Evolutionary conservation across 53 echinoderm and acorn worm species (phyloP).

Genomic region (Arbacia lixula): DNA sequence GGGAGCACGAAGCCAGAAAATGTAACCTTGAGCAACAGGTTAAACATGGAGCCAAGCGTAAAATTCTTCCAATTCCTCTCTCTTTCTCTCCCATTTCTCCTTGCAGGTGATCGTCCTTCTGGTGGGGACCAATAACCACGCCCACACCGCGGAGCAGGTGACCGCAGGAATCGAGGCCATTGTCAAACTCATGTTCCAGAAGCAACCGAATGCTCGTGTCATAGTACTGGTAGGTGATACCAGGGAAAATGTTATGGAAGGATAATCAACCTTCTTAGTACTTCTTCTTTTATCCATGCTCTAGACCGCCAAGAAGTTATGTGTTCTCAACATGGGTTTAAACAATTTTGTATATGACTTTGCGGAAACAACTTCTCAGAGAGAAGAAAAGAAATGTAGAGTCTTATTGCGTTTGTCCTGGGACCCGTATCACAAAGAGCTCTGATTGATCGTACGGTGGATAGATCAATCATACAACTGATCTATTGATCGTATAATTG

Average conservation of each 20-base stretch:
- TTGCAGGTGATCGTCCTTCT: conserved; percentile 79
- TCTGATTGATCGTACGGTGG: no score
- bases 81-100: background rate
- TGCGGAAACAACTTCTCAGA: no score
- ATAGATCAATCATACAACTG: no score
- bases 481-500: no score
- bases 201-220: conserved; percentile 74
- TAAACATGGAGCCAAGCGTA: no score
- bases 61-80: no score
- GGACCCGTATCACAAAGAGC: no score
- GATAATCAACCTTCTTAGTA: background rate
- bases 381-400: no score
- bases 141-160: conserved; percentile 83
- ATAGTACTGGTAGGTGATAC: conserved; percentile 75
- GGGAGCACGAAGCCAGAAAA: no score
- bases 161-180: conserved; percentile 85
- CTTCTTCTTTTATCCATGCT: background rate
- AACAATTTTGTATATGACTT: no score
- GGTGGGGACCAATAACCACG: conserved; percentile 95
- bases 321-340: background rate
- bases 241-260: background rate
- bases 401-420: no score
- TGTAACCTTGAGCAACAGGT: no score
- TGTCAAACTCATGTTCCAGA: conserved; percentile 69
- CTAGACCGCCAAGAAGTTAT: background rate